Conservation (phyloP, 2,888 invertebrate genomes). For the Dichetophora obliterata region DNA sequence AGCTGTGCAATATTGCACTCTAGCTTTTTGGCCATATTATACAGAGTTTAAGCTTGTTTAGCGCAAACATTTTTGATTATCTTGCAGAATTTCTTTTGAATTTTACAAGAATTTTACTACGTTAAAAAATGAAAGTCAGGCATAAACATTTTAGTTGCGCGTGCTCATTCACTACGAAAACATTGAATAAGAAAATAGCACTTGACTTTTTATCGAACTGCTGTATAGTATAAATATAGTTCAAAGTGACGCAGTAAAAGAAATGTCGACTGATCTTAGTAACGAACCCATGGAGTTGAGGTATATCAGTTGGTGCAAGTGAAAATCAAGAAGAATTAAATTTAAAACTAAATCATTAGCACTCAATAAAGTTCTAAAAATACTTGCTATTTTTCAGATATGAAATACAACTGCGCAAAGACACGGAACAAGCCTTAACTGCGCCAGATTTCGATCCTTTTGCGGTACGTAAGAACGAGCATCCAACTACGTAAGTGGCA, state of each 20-base stretch:
- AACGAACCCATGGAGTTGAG: slow-evolving; percentile 48
- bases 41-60: slow-evolving; percentile 36
- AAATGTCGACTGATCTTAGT: slow-evolving; percentile 30
- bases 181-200: background rate
- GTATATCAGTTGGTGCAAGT: slow-evolving; percentile 36
- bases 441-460: slow-evolving; percentile 81
- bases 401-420: slow-evolving; percentile 68
- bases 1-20: slow-evolving; percentile 1
- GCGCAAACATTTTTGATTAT: slow-evolving; percentile 43
- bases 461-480: slow-evolving; percentile 77
- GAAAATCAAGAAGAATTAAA: background rate
- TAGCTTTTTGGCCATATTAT: slow-evolving; percentile 50
- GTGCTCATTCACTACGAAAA: background rate
- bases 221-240: background rate
- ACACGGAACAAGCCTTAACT: slow-evolving; percentile 74
- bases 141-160: slow-evolving; percentile 21
- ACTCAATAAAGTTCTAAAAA: background rate
- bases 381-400: slow-evolving; percentile 55
- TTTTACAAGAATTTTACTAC: slow-evolving; percentile 36
- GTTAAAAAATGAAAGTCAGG: slow-evolving; percentile 7
- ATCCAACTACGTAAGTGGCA: slow-evolving; percentile 83
- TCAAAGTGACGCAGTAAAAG: background rate
- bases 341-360: background rate
- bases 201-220: background rate
- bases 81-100: slow-evolving; percentile 37